Base-by-base conservation (phyloP, 2,113 vertebrate species). In the Pygoscelis antarcticus region DNA sequence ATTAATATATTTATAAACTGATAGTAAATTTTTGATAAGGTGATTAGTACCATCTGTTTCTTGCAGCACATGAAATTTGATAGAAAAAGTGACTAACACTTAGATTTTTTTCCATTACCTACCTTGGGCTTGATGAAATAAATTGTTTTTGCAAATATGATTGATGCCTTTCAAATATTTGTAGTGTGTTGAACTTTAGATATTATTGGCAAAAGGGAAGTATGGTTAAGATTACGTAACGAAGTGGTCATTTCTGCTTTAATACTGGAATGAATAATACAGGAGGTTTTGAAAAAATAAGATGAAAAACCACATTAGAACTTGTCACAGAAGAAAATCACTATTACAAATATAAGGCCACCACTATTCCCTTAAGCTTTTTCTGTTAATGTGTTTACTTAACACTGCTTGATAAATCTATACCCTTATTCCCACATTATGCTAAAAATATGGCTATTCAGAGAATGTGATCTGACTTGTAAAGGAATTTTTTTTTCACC, bases 81-180 rank as follows among this genome's bases (percentile, higher is more conserved):
- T 86, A n/a, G 52, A 76, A 93, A 58, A 87, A 57, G 13, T 72
- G 69, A 17, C 65, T 93, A 62, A 40, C 49, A 11, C 30, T 62
- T 70, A 34, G 27, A 11, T 91, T 38, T 57, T 57, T 36, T 36
- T 36, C 36, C 36, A 36, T 36, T 36, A 36, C 36, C 36, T 36
- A 36, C 36, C 36, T 92, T 55, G 17, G 29, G 23, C 71, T 83
- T 66, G 49, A 57, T 83, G 88, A 88, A 88, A 61, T 42, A 36
- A 87, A 83, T 51, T 83, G 16, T 5, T 80, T 83, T 87, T 92
- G 55, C 58, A 87, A 44, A 74, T 70, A 42, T 55, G 42, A 96
- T 54, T 80, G 80, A 51, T 91, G 51, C 46, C 36, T 95, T 91
- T 92, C 66, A 88, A 80, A 70, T 88, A 89, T 77, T 93, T 95